phyloP scores from a whole-genome alignment of 1,140 invertebrate species.

The Musca vetustissima region DNA sequence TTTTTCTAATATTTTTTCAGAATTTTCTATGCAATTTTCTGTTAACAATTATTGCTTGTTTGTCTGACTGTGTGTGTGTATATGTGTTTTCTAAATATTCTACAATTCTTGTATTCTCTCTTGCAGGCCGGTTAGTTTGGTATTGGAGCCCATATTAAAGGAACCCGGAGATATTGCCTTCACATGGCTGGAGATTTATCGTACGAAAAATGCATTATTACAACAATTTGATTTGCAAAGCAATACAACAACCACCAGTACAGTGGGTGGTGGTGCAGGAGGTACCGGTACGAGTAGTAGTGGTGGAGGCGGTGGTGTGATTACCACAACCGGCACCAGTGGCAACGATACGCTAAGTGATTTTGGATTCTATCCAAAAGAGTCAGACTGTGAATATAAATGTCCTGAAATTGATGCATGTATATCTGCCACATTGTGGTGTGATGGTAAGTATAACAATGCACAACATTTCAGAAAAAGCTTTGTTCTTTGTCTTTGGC shows the following conservation, averaged over 20 bases:
- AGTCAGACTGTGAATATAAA: constrained; percentile 67
- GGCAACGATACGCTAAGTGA: constrained; percentile 61
- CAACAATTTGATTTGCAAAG: constrained; percentile 61
- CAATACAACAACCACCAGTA: constrained; percentile 53
- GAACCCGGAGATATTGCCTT: constrained; percentile 70
- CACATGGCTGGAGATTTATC: constrained; percentile 73
- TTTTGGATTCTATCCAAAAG: constrained; percentile 55
- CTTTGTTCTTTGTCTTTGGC: no score
- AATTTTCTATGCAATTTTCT: no score
- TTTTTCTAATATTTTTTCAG: no score
- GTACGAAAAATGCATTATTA: constrained; percentile 65
- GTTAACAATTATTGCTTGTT: no score
- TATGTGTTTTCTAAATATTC: neutral
- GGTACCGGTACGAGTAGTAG: constrained; percentile 34
- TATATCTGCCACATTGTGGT: constrained; percentile 82
- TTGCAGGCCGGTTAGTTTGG: constrained; percentile 58
- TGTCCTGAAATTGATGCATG: constrained; percentile 89
- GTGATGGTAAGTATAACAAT: constrained; percentile 69
- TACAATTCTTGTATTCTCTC: neutral
- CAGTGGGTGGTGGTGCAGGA: constrained; percentile 37
- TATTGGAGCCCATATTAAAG: constrained; percentile 72
- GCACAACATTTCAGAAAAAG: no score
- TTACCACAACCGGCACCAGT: constrained; percentile 20
- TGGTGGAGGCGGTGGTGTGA: constrained; percentile 30
- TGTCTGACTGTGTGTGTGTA: no score